Conservation (phyloP, 37 sponge, comb jelly and placozoan genomes). For the Sycon ciliatum region DNA sequence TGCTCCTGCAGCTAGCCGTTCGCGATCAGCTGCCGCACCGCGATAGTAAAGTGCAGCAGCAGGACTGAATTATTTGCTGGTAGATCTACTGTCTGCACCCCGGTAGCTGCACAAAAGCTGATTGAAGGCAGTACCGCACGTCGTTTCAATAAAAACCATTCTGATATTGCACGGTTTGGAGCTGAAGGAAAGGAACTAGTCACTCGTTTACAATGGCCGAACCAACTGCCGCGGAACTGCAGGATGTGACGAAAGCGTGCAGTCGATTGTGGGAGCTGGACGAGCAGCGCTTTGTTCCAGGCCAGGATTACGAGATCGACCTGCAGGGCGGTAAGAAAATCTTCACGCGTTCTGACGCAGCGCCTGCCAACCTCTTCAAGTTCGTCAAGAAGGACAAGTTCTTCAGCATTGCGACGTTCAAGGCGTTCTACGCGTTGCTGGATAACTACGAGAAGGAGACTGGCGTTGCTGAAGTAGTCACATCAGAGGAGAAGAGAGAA, state of each 20-base stretch:
- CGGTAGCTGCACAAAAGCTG: too few species aligned
- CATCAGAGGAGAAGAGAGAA: conserved; percentile 63
- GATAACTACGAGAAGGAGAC: conserved; percentile 74
- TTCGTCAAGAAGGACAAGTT: conserved; percentile 48
- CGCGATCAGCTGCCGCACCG: too few species aligned
- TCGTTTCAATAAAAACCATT: too few species aligned
- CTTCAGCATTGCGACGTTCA: conserved; percentile 56
- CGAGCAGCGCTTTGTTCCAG: conserved; percentile 56
- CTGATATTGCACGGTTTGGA: too few species aligned
- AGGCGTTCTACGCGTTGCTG: conserved; percentile 64
- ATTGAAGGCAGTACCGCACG: too few species aligned
- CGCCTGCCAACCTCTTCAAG: conserved; percentile 57
- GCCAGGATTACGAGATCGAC: conserved; percentile 54
- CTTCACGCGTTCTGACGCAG: conserved; percentile 51
- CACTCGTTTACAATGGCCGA: too few species aligned
- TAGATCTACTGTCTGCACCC: too few species aligned
- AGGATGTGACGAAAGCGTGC: conserved; percentile 45
- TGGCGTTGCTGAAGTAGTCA: conserved; percentile 54
- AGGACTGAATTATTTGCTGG: too few species aligned
- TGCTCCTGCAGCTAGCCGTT: too few species aligned
- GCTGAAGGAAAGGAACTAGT: too few species aligned
- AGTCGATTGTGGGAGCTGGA: conserved; percentile 61
- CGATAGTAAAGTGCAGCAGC: too few species aligned
- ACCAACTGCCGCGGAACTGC: too few species aligned
- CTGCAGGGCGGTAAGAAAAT: conserved; percentile 70